Conservation (phyloP, 2,888 invertebrate genomes). For the Andrena dorsata region DNA sequence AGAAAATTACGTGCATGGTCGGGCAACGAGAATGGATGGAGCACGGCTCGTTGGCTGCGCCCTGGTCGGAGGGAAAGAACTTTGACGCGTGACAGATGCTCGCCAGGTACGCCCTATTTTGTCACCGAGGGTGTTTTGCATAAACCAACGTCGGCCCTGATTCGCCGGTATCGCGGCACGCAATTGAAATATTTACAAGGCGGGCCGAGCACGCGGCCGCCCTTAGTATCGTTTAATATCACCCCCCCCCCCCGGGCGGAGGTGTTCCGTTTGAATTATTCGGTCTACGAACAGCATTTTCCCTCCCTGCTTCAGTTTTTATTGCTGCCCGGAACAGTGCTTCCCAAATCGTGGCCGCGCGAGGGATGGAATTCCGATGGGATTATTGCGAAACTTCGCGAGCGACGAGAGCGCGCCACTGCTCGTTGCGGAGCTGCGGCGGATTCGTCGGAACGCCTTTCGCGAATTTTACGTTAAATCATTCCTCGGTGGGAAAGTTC, state of each 20-base stretch:
- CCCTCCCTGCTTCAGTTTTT: not conserved
- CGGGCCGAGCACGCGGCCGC: not conserved
- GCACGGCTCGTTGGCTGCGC: conserved; percentile 21
- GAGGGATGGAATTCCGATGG: not conserved
- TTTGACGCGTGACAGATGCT: conserved; percentile 54
- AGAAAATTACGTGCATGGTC: conserved; percentile 56
- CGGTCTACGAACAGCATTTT: conserved; percentile 17
- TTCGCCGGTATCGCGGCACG: conserved; percentile 27
- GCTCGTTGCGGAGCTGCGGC: conserved; percentile 22
- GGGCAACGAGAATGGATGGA: conserved; percentile 64
- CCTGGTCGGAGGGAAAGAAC: conserved; percentile 30
- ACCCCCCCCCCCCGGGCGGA: conserved; percentile 5
- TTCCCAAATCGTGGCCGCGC: conserved; percentile 15
- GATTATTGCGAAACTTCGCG: conserved; percentile 52
- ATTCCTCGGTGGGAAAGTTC: not conserved
- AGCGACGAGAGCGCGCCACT: conserved; percentile 3
- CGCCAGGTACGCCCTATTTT: conserved; percentile 38
- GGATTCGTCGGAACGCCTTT: conserved; percentile 26
- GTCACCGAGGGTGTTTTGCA: conserved; percentile 45
- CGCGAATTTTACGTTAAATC: conserved; percentile 45
- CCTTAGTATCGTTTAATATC: conserved; percentile 41
- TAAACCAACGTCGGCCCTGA: conserved; percentile 36
- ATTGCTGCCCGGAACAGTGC: not conserved
- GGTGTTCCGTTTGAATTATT: conserved; percentile 11
- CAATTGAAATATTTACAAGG: conserved; percentile 50